These are phyloP conservation scores for Rotaria sp. DNA, from an alignment of 2,888 invertebrate genomes.

Conservation along the genomic window DNA sequence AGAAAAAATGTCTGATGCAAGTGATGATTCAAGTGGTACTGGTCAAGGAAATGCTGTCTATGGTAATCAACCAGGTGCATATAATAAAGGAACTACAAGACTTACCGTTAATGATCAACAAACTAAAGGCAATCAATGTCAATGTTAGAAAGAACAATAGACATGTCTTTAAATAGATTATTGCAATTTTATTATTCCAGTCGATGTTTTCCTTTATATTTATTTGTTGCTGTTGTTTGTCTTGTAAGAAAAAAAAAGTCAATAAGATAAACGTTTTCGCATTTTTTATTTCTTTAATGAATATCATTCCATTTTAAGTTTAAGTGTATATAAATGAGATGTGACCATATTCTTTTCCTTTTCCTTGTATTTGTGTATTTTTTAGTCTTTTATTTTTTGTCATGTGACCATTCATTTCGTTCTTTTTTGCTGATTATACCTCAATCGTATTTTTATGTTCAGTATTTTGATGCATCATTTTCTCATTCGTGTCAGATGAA, in stretches of 20 bases:
- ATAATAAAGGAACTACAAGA: slow-evolving; percentile 29
- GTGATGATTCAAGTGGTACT: not conserved
- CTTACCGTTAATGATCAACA: slow-evolving; percentile 11
- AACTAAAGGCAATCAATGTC: not conserved
- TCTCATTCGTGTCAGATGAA: not conserved
- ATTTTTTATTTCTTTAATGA: not conserved
- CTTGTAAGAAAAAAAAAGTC: not conserved
- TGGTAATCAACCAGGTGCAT: slow-evolving; percentile 10
- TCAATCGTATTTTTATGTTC: not conserved
- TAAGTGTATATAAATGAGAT: slow-evolving; percentile 1
- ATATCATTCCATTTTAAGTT: not conserved
- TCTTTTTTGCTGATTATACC: not conserved
- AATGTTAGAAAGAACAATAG: slow-evolving; percentile 3
- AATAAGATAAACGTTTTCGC: not conserved
- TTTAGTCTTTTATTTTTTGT: slow-evolving; percentile 10
- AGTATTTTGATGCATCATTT: slow-evolving; percentile 2
- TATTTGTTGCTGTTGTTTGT: not conserved
- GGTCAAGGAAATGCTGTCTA: not conserved
- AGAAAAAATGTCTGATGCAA: slow-evolving; percentile 38
- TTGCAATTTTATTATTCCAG: slow-evolving; percentile 4
- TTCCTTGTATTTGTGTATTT: not conserved
- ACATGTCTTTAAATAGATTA: not conserved
- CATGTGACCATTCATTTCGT: not conserved
- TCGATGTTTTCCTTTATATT: not conserved
- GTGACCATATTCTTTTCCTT: not conserved